phyloP scores from a whole-genome alignment of 2,113 vertebrate genomes.

The Okapia johnstoni region DNA sequence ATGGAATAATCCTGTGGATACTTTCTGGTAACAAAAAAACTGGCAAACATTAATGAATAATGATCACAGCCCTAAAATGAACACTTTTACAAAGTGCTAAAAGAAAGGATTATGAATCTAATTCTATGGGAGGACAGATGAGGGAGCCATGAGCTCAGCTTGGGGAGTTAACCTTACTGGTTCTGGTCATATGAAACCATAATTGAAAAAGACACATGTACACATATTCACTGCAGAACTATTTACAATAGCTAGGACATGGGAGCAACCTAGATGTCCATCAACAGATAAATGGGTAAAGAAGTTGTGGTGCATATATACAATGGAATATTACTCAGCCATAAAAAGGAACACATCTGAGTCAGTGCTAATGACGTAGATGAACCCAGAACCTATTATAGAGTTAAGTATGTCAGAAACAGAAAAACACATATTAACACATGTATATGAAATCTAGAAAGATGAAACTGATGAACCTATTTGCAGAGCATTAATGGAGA shows the following conservation, averaged over 20 bases:
- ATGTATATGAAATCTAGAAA: neutral
- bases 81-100: neutral
- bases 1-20: neutral
- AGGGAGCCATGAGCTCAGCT: too few relatives aligned
- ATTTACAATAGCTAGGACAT: neutral
- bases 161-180: neutral
- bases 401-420: neutral
- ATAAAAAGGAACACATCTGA: neutral
- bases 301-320: neutral
- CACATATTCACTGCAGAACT: neutral
- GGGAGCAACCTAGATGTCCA: neutral
- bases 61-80: neutral
- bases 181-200: neutral
- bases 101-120: neutral
- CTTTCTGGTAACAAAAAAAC: neutral
- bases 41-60: neutral
- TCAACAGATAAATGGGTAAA: neutral
- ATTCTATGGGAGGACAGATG: neutral
- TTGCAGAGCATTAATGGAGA: neutral
- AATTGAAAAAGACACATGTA: neutral
- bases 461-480: neutral
- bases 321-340: neutral
- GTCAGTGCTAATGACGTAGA: neutral
- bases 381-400: neutral
- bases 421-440: neutral